Evolutionary conservation across 1,140 invertebrate genomes (phyloP).

Genomic region (Phymastichus coffea): DNA sequence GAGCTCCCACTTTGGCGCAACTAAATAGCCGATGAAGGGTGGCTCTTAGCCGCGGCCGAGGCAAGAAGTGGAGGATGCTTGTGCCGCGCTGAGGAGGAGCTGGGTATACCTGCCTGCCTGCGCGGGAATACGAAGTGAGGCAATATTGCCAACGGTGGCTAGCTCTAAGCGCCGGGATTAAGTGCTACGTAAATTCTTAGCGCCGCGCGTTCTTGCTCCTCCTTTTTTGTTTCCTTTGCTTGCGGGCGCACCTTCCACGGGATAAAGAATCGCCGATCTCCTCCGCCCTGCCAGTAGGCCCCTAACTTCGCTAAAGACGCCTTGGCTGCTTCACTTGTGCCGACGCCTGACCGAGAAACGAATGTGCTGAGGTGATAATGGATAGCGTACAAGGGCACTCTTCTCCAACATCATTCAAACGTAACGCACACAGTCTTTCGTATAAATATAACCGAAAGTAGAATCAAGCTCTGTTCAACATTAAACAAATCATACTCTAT

Average conservation of each 20-base stretch:
- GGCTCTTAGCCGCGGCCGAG: slow-evolving; percentile 5
- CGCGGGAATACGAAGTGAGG: slow-evolving; percentile 44
- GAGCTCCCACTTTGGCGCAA: no score
- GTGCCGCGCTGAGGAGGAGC: slow-evolving; percentile 33
- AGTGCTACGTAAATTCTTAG: slow-evolving; percentile 55
- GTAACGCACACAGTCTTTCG: no score
- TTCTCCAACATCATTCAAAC: no score
- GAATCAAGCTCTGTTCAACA: no score
- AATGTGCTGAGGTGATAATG: no score
- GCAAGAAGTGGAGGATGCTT: neutral
- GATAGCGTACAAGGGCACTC: no score
- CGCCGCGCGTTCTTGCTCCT: slow-evolving; percentile 10
- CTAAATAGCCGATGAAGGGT: slow-evolving; percentile 43
- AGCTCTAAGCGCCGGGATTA: slow-evolving; percentile 52
- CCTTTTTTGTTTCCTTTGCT: neutral
- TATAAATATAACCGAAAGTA: no score
- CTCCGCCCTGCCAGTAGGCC: neutral
- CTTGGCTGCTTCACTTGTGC: no score
- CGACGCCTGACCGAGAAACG: no score
- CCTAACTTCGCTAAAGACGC: no score
- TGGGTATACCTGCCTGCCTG: slow-evolving; percentile 22
- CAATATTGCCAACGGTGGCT: slow-evolving; percentile 42
- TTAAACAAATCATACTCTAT: no score
- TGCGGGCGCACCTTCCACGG: slow-evolving; percentile 32
- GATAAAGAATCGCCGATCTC: slow-evolving; percentile 49